Evolutionary conservation across 2,113 vertebrate species (phyloP), one percentile per base, ranked within the genome.

Genomic region (Pardalotus punctatus): DNA sequence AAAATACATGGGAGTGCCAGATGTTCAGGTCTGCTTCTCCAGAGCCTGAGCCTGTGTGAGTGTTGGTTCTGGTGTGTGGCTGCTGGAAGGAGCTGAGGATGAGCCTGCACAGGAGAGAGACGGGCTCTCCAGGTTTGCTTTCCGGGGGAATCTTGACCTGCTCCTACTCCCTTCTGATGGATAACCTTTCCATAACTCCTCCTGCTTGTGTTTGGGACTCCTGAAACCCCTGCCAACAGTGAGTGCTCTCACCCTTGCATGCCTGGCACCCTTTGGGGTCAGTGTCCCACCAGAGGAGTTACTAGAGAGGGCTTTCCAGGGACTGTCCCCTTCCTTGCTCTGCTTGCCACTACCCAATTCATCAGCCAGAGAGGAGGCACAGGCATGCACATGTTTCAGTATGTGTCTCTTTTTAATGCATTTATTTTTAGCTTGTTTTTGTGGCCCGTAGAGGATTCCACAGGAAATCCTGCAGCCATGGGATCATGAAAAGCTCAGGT

Each of bases 361-460:
- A 66, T 21, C 25, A 50, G 47, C 65, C 20, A 6, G 56, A 66
- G 40, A 80, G 42, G 62, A 88, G 54, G 42, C 65, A 51, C 0
- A 0, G 45, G 53, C 81, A 81, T 0, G 36, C 45, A 53, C 35
- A 11, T 51, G 51, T 89, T 87, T 76, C 84, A 36, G 18, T 79
- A 38, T 14, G 65, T 12, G 36, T 51, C 64, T 93, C 86, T 88
- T 95, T 90, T 95, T 57, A 87, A 86, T 79, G 58, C 12, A 3
- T 40, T 92, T 96, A 95, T 97, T 96, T 97, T 97, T 96, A 96
- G 81, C 88, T 83, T 95, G 84, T 74, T 93, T 97, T 96, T 95
- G 94, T 81, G 94, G 74, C 91, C 74, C 3, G 0, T 84, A 74
- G 95, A 95, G 92, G 92, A 96, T 95, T 97, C 96, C 95, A 93